Conservation (phyloP, 2,888 invertebrate species). For the Gryllus longicercus region DNA sequence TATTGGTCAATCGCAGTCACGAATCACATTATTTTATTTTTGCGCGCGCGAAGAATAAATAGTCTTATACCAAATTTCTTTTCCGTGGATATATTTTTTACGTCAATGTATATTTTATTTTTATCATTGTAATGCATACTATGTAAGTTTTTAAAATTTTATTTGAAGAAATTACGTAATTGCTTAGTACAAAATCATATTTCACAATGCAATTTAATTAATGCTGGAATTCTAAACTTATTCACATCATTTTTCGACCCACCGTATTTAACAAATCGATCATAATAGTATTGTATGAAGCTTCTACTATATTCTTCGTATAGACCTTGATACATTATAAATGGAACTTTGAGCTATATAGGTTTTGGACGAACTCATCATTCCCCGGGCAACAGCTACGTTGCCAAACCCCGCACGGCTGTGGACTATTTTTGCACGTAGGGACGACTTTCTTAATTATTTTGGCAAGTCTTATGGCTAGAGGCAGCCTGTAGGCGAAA, state of each 20-base stretch:
- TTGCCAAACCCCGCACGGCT: constrained; percentile 45
- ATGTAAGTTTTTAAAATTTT: too few species aligned
- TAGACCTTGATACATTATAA: neutral
- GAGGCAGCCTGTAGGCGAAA: constrained; percentile 22
- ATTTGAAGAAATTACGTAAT: too few species aligned
- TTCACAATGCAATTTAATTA: too few species aligned
- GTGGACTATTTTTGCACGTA: constrained; percentile 58
- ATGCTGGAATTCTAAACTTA: too few species aligned
- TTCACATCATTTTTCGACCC: too few species aligned
- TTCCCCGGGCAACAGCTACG: constrained; percentile 40
- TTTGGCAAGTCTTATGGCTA: constrained; percentile 61
- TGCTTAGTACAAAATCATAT: too few species aligned
- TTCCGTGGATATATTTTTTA: too few species aligned
- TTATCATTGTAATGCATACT: too few species aligned
- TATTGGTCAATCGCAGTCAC: constrained; percentile 47
- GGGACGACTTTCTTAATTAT: constrained; percentile 71
- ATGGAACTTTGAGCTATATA: neutral
- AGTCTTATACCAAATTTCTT: neutral
- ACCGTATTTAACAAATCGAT: too few species aligned
- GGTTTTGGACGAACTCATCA: constrained; percentile 27
- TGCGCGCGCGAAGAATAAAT: constrained; percentile 21
- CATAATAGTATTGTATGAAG: too few species aligned
- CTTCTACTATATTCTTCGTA: neutral
- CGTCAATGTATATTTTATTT: too few species aligned
- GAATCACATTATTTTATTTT: constrained; percentile 24